Conservation (phyloP, 1,140 invertebrate genomes). For the Sitophilus oryzae region DNA sequence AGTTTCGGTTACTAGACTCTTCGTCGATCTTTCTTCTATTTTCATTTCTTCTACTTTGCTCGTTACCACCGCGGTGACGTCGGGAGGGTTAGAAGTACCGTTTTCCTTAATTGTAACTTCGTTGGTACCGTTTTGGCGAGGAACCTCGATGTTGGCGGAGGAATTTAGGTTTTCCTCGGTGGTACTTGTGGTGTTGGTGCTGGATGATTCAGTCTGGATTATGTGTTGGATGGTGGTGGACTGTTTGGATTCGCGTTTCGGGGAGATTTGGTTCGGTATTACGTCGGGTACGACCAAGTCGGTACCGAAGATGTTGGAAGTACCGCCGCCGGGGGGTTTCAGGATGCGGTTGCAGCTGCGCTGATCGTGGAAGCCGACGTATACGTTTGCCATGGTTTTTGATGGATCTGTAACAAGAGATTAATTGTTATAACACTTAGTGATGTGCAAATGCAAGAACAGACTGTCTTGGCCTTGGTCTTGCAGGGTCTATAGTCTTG, state of each 20-base stretch:
- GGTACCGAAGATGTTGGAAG: slow-evolving; percentile 25
- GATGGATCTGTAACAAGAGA: too few species aligned
- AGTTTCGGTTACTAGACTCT: slow-evolving; percentile 5
- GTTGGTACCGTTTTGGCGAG: too few species aligned
- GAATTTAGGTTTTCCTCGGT: background rate
- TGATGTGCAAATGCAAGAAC: too few species aligned
- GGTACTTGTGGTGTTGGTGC: background rate
- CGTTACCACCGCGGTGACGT: slow-evolving; percentile 5
- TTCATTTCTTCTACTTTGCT: slow-evolving; percentile 10
- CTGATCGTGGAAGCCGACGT: slow-evolving; percentile 23
- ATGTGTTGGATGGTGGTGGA: slow-evolving; percentile 16
- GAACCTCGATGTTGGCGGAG: background rate
- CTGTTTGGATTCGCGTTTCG: slow-evolving; percentile 2
- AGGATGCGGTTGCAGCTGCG: slow-evolving; percentile 21
- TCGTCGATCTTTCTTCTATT: slow-evolving; percentile 11
- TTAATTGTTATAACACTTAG: too few species aligned
- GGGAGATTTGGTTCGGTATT: background rate
- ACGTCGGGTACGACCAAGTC: slow-evolving; percentile 12
- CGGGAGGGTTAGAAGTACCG: background rate
- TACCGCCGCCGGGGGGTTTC: slow-evolving; percentile 25
- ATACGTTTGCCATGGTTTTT: slow-evolving; percentile 23
- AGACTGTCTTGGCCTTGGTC: too few species aligned
- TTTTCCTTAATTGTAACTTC: background rate
- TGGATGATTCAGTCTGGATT: slow-evolving; percentile 13
- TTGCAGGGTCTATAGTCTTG: too few species aligned